Base-by-base conservation (phyloP, 92 coral and sea anemone genomes). In the Diadumene lineata region DNA sequence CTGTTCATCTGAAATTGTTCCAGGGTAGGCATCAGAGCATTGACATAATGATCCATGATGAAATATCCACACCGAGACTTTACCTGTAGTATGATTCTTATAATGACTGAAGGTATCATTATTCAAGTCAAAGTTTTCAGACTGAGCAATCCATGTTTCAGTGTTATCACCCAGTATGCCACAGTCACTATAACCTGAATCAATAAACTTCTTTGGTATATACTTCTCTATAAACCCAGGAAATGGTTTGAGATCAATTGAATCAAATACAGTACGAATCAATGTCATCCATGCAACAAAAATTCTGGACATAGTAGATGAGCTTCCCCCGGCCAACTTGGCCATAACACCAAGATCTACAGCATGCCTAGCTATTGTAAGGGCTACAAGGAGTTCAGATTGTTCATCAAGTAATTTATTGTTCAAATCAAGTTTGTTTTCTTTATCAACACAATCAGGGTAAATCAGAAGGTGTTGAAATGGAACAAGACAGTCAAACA, bases 11-110 rank as follows among this genome's bases (percentile, higher is more conserved):
- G 89, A 84, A 57, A 80, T 72, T 61, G 79, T 80, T 71, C 79
- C 85, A 23, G 85, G 74, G 48, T 64, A 80, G 58, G 85, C 85
- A 80, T 80, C 85, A 11, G 79, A 80, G 56, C 79, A 80, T 57
- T 63, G 72, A 74, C 79, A 80, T 21, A 80, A 51, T 50, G 50
- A 66, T 4, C 85, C 84, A 71, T 71, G 76, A 48, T 82, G 79
- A 61, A 69, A 62, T 9, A 69, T 80, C 89, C 85, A 85, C 11
- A 80, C 74, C n/a, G 79, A 69, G 34, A 75, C 43, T 75, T 80
- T 80, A 4, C 85, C 85, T 21, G 89, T 84, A 11, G 89, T 84
- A 64, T 75, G 89, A 55, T 85, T 81, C 57, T 85, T 85, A 67
- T 85, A 70, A 51, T 80, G 79, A 64, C 79, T 70, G 75, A 81